These are phyloP conservation scores for Brachionus rubens DNA, from an alignment of 1,140 invertebrate genomes.

Conservation along the genomic window DNA sequence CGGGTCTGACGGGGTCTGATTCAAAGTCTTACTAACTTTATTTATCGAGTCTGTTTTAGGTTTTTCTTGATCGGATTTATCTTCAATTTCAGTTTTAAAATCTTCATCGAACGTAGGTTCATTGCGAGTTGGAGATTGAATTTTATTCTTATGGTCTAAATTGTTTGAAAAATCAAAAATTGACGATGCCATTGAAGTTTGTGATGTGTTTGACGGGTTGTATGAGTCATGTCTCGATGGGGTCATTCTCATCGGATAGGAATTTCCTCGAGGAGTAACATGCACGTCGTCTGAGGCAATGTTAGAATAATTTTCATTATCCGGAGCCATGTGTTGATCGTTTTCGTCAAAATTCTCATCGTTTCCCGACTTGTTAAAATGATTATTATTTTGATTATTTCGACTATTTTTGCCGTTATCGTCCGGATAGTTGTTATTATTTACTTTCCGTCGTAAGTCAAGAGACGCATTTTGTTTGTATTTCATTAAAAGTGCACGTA, in stretches of 20 bases:
- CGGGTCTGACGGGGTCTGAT: neutral
- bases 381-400: neutral
- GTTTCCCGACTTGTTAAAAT: neutral
- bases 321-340: conserved; percentile 1
- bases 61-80: neutral
- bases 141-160: neutral
- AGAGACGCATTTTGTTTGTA: conserved; percentile 23
- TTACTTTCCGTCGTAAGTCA: neutral
- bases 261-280: neutral
- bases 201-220: neutral
- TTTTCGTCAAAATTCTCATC: neutral
- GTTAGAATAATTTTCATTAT: neutral
- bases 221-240: neutral
- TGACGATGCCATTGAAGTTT: neutral
- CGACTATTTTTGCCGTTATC: conserved; percentile 20
- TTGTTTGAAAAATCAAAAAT: neutral
- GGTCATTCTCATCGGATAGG: neutral
- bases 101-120: neutral
- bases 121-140: neutral
- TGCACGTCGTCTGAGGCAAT: neutral
- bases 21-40: neutral
- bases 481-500: conserved; percentile 18
- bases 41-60: neutral
- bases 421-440: neutral
- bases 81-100: neutral